A percentile compares a stretch with the other conserved stretches of the same genome.
Evolutionary conservation across 1,140 invertebrate genomes (phyloP).

Genomic region (Calosoma granatense): DNA sequence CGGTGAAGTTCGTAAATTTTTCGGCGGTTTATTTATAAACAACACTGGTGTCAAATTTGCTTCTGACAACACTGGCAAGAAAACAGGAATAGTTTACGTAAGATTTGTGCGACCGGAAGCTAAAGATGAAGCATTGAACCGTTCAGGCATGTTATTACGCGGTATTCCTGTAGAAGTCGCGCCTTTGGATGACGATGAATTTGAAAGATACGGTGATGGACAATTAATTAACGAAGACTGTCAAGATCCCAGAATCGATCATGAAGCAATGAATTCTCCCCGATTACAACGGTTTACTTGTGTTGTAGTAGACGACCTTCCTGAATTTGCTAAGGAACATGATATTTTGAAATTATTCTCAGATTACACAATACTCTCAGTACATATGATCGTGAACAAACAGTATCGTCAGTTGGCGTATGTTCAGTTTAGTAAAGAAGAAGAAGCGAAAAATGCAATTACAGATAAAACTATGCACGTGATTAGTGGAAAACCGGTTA

Average conservation of each 20-base stretch:
- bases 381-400: slow-evolving; percentile 51
- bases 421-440: slow-evolving; percentile 59
- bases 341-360: slow-evolving; percentile 68
- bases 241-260: slow-evolving; percentile 1
- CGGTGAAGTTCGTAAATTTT: slow-evolving; percentile 69
- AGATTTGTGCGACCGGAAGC: slow-evolving; percentile 58
- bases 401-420: slow-evolving; percentile 49
- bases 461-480: slow-evolving; percentile 40
- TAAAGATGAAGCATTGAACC: slow-evolving; percentile 56
- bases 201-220: slow-evolving; percentile 51
- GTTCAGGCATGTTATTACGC: slow-evolving; percentile 45
- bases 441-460: slow-evolving; percentile 53
- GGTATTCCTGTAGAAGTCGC: slow-evolving; percentile 50
- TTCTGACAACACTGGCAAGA: slow-evolving; percentile 65
- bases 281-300: slow-evolving; percentile 36
- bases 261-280: not conserved
- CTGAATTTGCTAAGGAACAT: slow-evolving; percentile 62
- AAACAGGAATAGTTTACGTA: slow-evolving; percentile 70
- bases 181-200: slow-evolving; percentile 49
- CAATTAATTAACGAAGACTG: slow-evolving; percentile 36
- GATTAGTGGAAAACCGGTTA: slow-evolving; percentile 46
- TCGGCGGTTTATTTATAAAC: slow-evolving; percentile 64
- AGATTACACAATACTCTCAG: slow-evolving; percentile 57
- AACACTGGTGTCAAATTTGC: slow-evolving; percentile 78
- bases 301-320: slow-evolving; percentile 56